A percentile compares a stretch with the other conserved stretches of the same genome.
phyloP scores from a whole-genome alignment of 1,140 invertebrate species.

The Tetragnatha versicolor region DNA sequence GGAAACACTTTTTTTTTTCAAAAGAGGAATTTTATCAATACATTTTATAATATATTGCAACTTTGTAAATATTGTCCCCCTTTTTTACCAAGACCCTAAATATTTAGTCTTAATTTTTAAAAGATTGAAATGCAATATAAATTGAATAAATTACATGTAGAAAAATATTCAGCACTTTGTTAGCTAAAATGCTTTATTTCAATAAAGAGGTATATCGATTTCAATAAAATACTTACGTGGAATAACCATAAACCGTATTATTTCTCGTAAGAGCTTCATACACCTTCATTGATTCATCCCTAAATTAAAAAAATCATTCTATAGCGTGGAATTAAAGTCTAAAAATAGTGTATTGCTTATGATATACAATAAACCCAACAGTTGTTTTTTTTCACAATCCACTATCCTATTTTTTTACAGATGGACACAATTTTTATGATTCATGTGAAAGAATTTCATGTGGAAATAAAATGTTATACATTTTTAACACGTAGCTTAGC shows the following conservation, averaged over 20 bases:
- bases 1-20: no score
- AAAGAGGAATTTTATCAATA: no score
- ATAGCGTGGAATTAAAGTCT: no score
- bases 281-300: background rate
- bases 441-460: no score
- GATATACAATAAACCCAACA: no score
- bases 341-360: no score
- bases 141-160: background rate
- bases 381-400: no score
- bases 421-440: no score
- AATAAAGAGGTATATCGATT: background rate
- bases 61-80: background rate
- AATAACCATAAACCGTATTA: conserved; percentile 38
- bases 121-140: background rate
- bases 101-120: background rate
- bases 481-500: no score
- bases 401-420: no score
- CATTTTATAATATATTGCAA: no score
- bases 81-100: background rate
- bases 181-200: background rate
- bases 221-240: conserved; percentile 30
- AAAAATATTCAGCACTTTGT: background rate
- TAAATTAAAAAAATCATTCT: background rate
- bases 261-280: conserved; percentile 16
- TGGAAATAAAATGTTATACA: no score